A percentile compares a stretch with the other conserved stretches of the same genome.
Conservation (phyloP, 2,113 vertebrate species). For the Gambusia affinis region DNA sequence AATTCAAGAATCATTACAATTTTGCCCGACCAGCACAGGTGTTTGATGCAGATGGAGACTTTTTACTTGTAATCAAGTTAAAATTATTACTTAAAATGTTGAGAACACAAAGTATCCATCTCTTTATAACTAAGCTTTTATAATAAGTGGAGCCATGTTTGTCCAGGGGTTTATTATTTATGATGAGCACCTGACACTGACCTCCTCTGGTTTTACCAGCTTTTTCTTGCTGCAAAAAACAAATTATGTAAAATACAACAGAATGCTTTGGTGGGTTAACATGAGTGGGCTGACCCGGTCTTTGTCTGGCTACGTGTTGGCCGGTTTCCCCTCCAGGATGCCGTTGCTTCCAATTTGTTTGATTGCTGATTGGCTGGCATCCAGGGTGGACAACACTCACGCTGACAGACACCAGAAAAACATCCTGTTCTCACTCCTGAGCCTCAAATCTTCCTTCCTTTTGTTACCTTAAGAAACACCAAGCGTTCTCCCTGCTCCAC, state of each 20-base stretch:
- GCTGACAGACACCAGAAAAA: slow-evolving; percentile 56
- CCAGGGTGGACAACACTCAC: slow-evolving; percentile 47
- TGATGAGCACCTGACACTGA: too few relatives aligned
- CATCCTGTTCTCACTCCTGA: slow-evolving; percentile 62
- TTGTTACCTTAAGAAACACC: slow-evolving; percentile 26
- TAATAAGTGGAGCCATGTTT: too few relatives aligned
- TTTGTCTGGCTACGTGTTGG: slow-evolving; percentile 51
- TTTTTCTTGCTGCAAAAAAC: not conserved
- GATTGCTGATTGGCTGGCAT: slow-evolving; percentile 67
- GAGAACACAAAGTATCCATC: too few relatives aligned
- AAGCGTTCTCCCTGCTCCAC: not conserved
- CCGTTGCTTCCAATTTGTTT: slow-evolving; percentile 52
- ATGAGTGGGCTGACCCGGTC: not conserved
- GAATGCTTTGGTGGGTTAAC: not conserved
- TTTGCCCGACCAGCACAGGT: too few relatives aligned
- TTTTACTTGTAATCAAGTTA: too few relatives aligned
- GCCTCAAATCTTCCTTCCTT: slow-evolving; percentile 54
- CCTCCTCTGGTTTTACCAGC: too few relatives aligned
- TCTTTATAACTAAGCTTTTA: too few relatives aligned
- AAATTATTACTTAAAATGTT: too few relatives aligned
- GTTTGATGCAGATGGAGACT: too few relatives aligned
- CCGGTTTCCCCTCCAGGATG: slow-evolving; percentile 51
- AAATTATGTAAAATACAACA: not conserved
- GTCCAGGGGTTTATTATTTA: too few relatives aligned
- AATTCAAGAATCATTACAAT: too few relatives aligned